Evolutionary conservation across 1,140 invertebrate genomes (phyloP).

Genomic region (Bombus breviceps): DNA sequence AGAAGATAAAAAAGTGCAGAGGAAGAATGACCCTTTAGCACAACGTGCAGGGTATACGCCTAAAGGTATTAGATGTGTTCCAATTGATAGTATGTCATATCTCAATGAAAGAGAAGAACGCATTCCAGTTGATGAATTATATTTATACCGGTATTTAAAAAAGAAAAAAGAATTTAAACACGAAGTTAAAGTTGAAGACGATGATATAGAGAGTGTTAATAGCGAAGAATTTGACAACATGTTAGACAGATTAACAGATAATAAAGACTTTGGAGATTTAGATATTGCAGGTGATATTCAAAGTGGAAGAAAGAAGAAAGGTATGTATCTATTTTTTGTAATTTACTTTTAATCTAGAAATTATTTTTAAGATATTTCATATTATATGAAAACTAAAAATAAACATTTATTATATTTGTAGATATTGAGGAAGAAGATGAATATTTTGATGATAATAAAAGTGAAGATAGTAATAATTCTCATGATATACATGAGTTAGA

Average conservation of each 20-base stretch:
- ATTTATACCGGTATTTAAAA: conserved; percentile 87
- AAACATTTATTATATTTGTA: conserved; percentile 21
- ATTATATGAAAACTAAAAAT: not conserved
- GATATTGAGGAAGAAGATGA: conserved; percentile 65
- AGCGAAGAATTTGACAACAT: conserved; percentile 96
- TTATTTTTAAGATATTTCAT: not conserved
- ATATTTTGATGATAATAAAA: conserved; percentile 73
- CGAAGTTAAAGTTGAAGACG: conserved; percentile 76
- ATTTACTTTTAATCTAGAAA: conserved; percentile 11
- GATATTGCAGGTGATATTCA: conserved; percentile 82
- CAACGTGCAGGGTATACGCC: conserved; percentile 85
- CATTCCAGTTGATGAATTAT: conserved; percentile 92
- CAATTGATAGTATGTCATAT: conserved; percentile 88
- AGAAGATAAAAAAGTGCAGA: conserved; percentile 74
- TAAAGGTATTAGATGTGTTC: conserved; percentile 84
- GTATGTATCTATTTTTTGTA: conserved; percentile 43
- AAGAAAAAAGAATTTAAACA: conserved; percentile 67
- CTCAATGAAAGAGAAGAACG: conserved; percentile 86
- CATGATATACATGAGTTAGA: conserved; percentile 72
- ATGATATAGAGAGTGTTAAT: conserved; percentile 90
- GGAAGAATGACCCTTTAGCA: conserved; percentile 75
- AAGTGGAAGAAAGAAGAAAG: conserved; percentile 75
- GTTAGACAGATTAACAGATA: conserved; percentile 85
- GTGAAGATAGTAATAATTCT: conserved; percentile 76
- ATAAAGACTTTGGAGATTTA: conserved; percentile 85